A percentile compares a stretch with the other conserved stretches of the same genome.
Conservation (phyloP, 2,797 vertebrate genomes). For the Anguilla marmorata region DNA sequence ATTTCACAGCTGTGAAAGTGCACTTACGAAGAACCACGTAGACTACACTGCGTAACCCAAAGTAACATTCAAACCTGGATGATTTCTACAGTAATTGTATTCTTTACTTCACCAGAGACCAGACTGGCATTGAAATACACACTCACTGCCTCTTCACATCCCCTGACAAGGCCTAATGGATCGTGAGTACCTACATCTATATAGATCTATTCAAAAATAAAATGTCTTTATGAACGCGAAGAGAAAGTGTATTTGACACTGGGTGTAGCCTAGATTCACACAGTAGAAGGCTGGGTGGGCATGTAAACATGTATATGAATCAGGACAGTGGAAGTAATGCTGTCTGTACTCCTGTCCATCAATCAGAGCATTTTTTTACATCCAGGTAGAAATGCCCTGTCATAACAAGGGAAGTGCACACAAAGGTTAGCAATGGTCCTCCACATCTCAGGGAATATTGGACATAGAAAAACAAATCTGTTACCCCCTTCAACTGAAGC, state of each 20-base stretch:
- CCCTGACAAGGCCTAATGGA: not conserved
- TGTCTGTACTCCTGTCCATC: not conserved
- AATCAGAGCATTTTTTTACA: not conserved
- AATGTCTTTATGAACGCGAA: not conserved
- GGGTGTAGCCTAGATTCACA: not conserved
- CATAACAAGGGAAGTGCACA: not conserved
- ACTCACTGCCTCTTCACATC: not conserved
- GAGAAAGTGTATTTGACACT: not conserved
- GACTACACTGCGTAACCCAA: not conserved
- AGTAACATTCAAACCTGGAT: not conserved
- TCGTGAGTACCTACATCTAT: conserved; percentile 3
- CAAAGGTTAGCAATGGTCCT: not conserved
- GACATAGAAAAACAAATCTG: not conserved
- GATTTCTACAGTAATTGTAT: not conserved
- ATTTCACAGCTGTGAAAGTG: not conserved
- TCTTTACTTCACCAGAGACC: not conserved
- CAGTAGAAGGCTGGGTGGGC: not conserved
- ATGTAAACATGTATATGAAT: not conserved
- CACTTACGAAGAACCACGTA: not conserved
- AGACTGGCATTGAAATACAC: not conserved
- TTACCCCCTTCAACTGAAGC: not conserved
- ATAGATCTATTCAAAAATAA: not conserved
- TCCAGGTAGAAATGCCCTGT: not conserved
- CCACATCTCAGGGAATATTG: not conserved
- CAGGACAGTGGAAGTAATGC: conserved; percentile 4